Evolutionary conservation across 2,888 invertebrate species (phyloP).

Genomic region (Apamea sordens): DNA sequence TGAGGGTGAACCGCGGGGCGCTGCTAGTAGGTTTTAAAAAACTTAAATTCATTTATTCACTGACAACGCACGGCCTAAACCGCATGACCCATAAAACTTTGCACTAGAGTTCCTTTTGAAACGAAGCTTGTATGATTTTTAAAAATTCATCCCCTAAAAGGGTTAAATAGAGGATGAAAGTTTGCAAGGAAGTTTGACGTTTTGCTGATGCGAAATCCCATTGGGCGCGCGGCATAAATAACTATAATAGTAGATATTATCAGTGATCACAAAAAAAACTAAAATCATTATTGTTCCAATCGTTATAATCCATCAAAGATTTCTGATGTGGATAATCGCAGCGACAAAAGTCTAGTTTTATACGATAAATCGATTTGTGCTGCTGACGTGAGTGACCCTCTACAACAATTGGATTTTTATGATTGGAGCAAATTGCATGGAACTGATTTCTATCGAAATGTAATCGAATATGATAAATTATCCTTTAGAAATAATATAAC

Average conservation of each 20-base stretch:
- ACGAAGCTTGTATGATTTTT: not conserved
- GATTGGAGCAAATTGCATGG: conserved; percentile 49
- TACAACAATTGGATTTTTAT: conserved; percentile 51
- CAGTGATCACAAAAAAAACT: not conserved
- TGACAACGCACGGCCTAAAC: not conserved
- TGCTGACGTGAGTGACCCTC: conserved; percentile 42
- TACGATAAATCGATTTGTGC: conserved; percentile 41
- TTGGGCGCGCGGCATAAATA: too few relatives aligned
- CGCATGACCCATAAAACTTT: not conserved
- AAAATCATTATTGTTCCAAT: conserved; percentile 5
- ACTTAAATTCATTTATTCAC: not conserved
- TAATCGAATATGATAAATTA: conserved; percentile 48
- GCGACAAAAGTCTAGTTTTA: conserved; percentile 36
- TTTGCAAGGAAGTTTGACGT: not conserved
- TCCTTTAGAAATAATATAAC: conserved; percentile 5
- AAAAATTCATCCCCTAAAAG: not conserved
- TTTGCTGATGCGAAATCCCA: not conserved
- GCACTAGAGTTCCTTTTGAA: not conserved
- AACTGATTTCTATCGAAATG: conserved; percentile 35
- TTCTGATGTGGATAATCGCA: conserved; percentile 39
- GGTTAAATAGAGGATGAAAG: not conserved
- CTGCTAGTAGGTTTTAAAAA: not conserved
- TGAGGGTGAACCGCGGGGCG: too few relatives aligned
- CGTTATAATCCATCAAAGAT: conserved; percentile 17
- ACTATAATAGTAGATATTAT: not conserved